Base-by-base conservation (phyloP, 2,797 vertebrate species). In the Steatocranus sp. region DNA sequence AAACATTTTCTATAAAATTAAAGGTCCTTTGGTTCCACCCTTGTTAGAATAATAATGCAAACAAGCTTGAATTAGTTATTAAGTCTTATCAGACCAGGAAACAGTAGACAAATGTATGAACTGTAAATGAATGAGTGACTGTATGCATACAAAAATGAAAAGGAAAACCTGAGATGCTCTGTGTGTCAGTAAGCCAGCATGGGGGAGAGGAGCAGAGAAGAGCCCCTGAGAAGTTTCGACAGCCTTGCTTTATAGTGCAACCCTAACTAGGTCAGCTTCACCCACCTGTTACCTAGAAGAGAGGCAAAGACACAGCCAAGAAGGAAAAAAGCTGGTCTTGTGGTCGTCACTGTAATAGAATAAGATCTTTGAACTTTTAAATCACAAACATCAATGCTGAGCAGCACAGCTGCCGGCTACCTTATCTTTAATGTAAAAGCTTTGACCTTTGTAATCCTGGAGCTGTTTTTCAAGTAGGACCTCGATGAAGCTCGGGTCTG, bases 391-490 rank as follows among this genome's bases (percentile, higher is more conserved):
- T 70, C 83, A 61, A 12, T 48, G 36, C 6, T 34, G 48, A 76
- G 11, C 51, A n/a, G 18, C 18, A 14, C 8, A 20, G 27, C 49
- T 54, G 77, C 32, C 27, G 10, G 9, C n/a, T 4, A 53, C 27
- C 51, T 4, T 48, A 50, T 49, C 36, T 48, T 58, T 38, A 38
- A 66, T 53, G 32, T 25, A 49, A 87, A 87, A 82, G 68, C 76
- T 74, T 34, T 90, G 83, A 86, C 82, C 85, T 78, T 86, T 85
- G 30, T 23, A 82, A 66, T 54, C 49, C 27, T 14, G 23, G 34
- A 41, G 46, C 78, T 75, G 30, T 36, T 76, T 75, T 23, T 27
- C 70, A 76, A 32, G 53, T 34, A 8, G 12, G 20, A 56, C 25
- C 34, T 54, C 2, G 7, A 61, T 61, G 23, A 74, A 61, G 61